A percentile compares a stretch with the other conserved stretches of the same genome.
These are phyloP conservation scores for Subanguina moxae DNA, from an alignment of 1,140 invertebrate genomes.

Conservation along the genomic window DNA sequence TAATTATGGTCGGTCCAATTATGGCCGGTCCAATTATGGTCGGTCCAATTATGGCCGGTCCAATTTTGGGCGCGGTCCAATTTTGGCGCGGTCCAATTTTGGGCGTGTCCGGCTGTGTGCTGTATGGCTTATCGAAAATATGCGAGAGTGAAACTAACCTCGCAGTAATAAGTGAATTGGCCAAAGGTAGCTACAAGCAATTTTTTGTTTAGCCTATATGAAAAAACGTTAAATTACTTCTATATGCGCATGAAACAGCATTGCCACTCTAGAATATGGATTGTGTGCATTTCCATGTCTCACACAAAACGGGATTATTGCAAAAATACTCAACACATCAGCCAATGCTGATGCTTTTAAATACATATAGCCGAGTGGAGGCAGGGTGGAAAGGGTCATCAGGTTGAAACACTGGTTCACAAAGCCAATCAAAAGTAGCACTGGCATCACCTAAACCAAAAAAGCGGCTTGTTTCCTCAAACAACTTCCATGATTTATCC, in stretches of 20 bases:
- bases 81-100: too few relatives aligned
- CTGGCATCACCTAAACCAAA: slow-evolving; percentile 7
- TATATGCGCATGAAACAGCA: slow-evolving; percentile 56
- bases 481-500: neutral
- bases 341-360: slow-evolving; percentile 51
- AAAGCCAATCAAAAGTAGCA: slow-evolving; percentile 31
- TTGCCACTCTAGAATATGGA: slow-evolving; percentile 28
- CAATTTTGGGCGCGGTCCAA: too few relatives aligned
- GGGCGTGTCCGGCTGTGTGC: too few relatives aligned
- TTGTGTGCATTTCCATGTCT: slow-evolving; percentile 44
- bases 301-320: slow-evolving; percentile 50
- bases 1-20: too few relatives aligned
- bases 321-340: slow-evolving; percentile 49
- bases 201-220: neutral
- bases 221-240: slow-evolving; percentile 20
- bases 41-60: too few relatives aligned
- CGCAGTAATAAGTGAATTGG: slow-evolving; percentile 51
- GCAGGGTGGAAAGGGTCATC: slow-evolving; percentile 36
- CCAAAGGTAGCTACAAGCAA: slow-evolving; percentile 33
- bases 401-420: slow-evolving; percentile 54
- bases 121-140: too few relatives aligned
- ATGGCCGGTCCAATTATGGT: too few relatives aligned
- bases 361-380: slow-evolving; percentile 46
- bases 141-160: slow-evolving; percentile 29
- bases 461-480: neutral